Evolutionary conservation across 1,140 invertebrate species (phyloP), one percentile per base, ranked within the genome.

Genomic region (Bombus consobrinus): DNA sequence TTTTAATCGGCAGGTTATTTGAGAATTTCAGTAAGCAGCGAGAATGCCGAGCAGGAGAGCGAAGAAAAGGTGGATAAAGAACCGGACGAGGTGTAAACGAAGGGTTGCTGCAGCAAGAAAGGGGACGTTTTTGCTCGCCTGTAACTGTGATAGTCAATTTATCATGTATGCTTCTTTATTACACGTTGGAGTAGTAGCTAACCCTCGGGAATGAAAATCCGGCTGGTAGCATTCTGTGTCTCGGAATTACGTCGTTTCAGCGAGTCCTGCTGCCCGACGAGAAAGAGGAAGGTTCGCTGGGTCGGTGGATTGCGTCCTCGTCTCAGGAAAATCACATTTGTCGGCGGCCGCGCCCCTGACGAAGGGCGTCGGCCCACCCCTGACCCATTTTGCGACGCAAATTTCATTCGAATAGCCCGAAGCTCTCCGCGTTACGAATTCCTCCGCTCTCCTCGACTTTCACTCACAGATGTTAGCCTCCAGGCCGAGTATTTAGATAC

Each of bases 311-410:
- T 80, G 84, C 84, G 72, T 81, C 72, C 77, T 69, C 77, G 78
- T 87, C 77, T 78, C 53, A 39, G 72, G 88, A 81, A 90, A 90
- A 89, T 90, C 89, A 81, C 53, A 90, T 89, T 90, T 90, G 89
- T 87, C 85, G 86, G 78, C 47, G 43, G 10, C 85, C 71, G 75
- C 72, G 71, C 80, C 77, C 75, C 37, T 47, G n/a, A 57, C 77
- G 66, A 84, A 41, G 75, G 79, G 47, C 28, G 75, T 66, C 53
- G 64, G 66, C 53, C 75, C 85, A 66, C 81, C 88, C 88, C 90
- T 92, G 92, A 93, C 91, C 91, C 90, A 92, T 93, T 93, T 91
- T 86, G 68, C 68, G 74, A 87, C 89, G 90, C 83, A 90, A 90
- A 90, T 90, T 90, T 87, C 80, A 83, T 90, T 88, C 83, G 84